Evolutionary conservation across 2,113 vertebrate genomes (phyloP), one percentile per base, ranked within the genome.

Genomic region (Spermophilus dauricus): DNA sequence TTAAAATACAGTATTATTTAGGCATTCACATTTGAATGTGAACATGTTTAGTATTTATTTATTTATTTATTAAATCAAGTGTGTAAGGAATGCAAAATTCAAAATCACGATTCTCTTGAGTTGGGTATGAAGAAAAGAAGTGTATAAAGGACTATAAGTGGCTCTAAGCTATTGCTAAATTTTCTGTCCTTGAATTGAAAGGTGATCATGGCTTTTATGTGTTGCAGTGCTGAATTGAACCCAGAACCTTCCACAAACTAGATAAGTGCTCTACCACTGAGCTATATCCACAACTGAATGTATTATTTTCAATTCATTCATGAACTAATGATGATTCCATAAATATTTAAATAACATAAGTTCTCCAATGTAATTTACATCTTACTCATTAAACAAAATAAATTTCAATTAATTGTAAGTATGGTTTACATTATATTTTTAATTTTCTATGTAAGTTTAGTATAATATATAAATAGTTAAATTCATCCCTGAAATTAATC

Each of bases 401-500:
- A 77, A 88, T 6, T 65, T 82, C 30, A 78, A 56, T 63, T 84
- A 84, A 72, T 51, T 37, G 17, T 53, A 53, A 53, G 51, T 53
- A 53, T 53, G 51, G 51, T 53, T 84, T 42, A 91, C 0, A 24
- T 72, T 28, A 39, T 91, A 70, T n/a, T 37, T 83, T 72, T 2
- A 45, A 84, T 69, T 11, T 77, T 88, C 9, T 32, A 63, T 32
- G 58, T 20, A 78, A 70, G 8, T 91, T 73, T 78, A 77, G 32
- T 37, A 26, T 11, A 42, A 61, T 61, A 53, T 18, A 70, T 58
- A 61, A 24, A 70, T 37, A 82, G 78, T 51, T 65, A 42, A 53
- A 8, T 90, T 95, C 9, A 45, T 45, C 77, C 77, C 63, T 70
- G 17, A 84, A 89, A 70, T 70, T 83, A 77, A 88, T 88, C 94